Base-by-base conservation (phyloP, 1,140 invertebrate genomes). In the Lanistes nyassanus region DNA sequence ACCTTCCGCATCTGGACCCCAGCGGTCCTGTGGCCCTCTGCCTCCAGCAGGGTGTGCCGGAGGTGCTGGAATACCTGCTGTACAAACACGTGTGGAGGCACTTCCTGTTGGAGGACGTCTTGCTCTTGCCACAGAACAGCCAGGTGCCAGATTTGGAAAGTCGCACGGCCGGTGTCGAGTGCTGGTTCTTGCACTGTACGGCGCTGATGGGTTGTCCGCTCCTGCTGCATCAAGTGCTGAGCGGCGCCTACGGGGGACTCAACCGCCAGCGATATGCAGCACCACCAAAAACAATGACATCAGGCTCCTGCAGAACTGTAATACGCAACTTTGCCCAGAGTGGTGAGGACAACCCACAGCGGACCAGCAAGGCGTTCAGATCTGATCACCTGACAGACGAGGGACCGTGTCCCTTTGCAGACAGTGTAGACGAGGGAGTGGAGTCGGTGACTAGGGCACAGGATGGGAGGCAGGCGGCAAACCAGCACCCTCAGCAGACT, bases 51-150 rank as follows among this genome's bases (percentile, higher is more conserved):
- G 42, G 29, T 34, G 60, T 60, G 34, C 34, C 56, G 11, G 70
- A 23, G 11, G 55, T 72, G 3, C 70, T 72, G 31, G 55, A 72
- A 34, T 72, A 72, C 70, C 56, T 72, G 34, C 56, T 72, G 4
- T 72, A 36, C 70, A 72, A 72, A 42, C 70, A 72, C 47, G 70
- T 72, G 13, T 72, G 70, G 70, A 53, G 60, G 47, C 70, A 72
- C 70, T 72, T 72, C 36, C 70, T 72, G n/a, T 23, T 72, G 34
- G 70, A 72, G 26, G 70, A 72, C 36, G 29, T 42, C 36, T 58
- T 58, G n/a, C 1, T 29, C 0, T n/a, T 62, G 55, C 70, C 70
- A 2, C 70, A 72, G 31, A 72, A 37, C 36, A 72, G 70, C 56
- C 55, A 60, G 19, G 70, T 72, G 13, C 70, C 55, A 4, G 70